These are phyloP conservation scores for Epirrita christyi DNA, from an alignment of 2,888 invertebrate genomes.

Conservation along the genomic window DNA sequence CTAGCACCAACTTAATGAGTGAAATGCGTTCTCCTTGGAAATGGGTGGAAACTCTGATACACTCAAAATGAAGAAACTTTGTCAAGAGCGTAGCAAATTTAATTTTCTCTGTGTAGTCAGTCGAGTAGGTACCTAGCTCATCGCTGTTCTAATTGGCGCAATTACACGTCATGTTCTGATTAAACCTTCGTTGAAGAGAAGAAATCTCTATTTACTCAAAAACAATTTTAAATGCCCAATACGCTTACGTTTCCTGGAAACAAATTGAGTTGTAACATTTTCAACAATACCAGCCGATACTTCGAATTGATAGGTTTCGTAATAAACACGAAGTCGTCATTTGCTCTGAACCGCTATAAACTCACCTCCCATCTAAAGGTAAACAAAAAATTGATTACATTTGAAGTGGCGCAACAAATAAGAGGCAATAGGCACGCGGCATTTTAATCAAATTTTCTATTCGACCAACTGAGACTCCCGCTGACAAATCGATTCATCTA, in stretches of 20 bases:
- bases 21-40: constrained; percentile 28
- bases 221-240: background rate
- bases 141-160: constrained; percentile 48
- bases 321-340: constrained; percentile 29
- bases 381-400: constrained; percentile 47
- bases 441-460: constrained; percentile 67
- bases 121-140: constrained; percentile 41
- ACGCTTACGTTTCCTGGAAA: constrained; percentile 13
- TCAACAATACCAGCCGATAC: constrained; percentile 16
- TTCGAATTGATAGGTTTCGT: constrained; percentile 25
- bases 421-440: constrained; percentile 47
- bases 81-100: constrained; percentile 56
- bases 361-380: constrained; percentile 28
- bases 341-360: constrained; percentile 30
- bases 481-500: constrained; percentile 67
- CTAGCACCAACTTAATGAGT: constrained; percentile 18
- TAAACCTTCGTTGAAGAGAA: background rate
- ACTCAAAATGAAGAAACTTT: constrained; percentile 49
- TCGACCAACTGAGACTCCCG: constrained; percentile 58
- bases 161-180: constrained; percentile 19
- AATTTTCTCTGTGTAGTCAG: constrained; percentile 50
- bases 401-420: constrained; percentile 53
- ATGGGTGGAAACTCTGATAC: constrained; percentile 17
- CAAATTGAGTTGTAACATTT: constrained; percentile 19
- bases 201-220: background rate